Evolutionary conservation across 2,113 vertebrate genomes (phyloP), one percentile per base, ranked within the genome.

Genomic region (Brachirus orientalis): DNA sequence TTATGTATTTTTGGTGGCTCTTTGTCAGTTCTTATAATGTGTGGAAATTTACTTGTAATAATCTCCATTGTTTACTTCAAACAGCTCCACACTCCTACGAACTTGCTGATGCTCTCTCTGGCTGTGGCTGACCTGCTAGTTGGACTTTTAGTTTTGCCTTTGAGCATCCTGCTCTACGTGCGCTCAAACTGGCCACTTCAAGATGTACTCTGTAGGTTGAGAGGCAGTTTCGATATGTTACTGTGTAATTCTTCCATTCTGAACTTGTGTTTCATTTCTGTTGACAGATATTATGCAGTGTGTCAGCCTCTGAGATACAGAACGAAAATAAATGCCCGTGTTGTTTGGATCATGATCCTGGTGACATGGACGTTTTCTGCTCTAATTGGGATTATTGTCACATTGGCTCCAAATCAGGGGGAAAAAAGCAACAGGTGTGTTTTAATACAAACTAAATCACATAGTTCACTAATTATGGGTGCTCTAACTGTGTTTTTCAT

Each of bases 361-460:
- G 8, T 93, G 20, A 92, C 92, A 45, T 97, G 95, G 95, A 69
- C 79, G 2, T 2, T 92, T 2, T 90, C 95, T 59, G 91, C 84
- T 54, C 38, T 92, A 60, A 92, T 94, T 83, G 94, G 79, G 45
- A 93, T 96, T 83, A 89, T 89, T 7, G 7, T 77, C 19, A 62
- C 17, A 18, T 35, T 62, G 55, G 55, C 44, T 2, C 8, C 11
- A 50, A 11, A 13, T 5, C 14, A 20, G 13, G 6, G 10, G 10
- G 2, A 38, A 8, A 8, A 38, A 10, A 11, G 8, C 37, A 38
- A 28, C 18, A 47, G 19, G 46, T 48, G 17, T 48, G 18, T 48
- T 48, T 48, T 19, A 6, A 19, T 48, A 19, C 18, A 4, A 20
- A 1, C 3, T 28, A 28, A 28, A 28, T 11, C 11, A 6, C 46